Evolutionary conservation across 2,797 vertebrate genomes (phyloP), one percentile per base, ranked within the genome.

Genomic region (Vultur gryphus): DNA sequence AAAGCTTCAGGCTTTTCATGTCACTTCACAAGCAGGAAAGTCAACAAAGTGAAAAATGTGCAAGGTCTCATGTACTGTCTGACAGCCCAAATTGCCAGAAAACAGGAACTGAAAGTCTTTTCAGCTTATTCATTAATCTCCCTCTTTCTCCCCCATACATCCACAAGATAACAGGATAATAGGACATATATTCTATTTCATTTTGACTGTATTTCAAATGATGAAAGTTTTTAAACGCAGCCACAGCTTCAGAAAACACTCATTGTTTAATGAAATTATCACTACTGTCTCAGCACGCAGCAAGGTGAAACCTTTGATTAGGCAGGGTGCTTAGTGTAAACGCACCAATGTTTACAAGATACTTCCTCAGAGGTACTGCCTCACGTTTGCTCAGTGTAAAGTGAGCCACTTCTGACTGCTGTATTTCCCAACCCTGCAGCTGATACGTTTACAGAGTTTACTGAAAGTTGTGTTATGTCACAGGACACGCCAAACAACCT

Each of bases 191-290:
- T 24, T 67, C 35, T 37, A 17, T 44, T 65, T 16, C 31, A 14
- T 35, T 77, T 66, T 41, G 35, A 44, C 44, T 35, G 6, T 28
- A 33, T 55, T 85, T 84, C 58, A 59, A 37, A 49, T 4, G 6
- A 54, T 31, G 6, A 0, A 46, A 25, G 1, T 2, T 69, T 79
- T 46, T 20, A 64, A 86, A 77, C 17, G 33, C 11, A 26, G 20
- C 12, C 28, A 28, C 2, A 4, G 28, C 28, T 80, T 76, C 19
- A 70, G 11, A 62, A 79, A 91, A 59, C 4, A 49, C 7, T 31
- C 1, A 0, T 11, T 4, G 0, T 31, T 58, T 17, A 62, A 46
- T 23, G 39, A 23, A n/a, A 26, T 71, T 41, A 41, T 21, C 39
- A 28, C 29, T 35, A 9, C 31, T 54, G 14, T 44, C 43, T 66